phyloP scores from a whole-genome alignment of 2,113 vertebrate genomes.

The Burhinus bistriatus region DNA sequence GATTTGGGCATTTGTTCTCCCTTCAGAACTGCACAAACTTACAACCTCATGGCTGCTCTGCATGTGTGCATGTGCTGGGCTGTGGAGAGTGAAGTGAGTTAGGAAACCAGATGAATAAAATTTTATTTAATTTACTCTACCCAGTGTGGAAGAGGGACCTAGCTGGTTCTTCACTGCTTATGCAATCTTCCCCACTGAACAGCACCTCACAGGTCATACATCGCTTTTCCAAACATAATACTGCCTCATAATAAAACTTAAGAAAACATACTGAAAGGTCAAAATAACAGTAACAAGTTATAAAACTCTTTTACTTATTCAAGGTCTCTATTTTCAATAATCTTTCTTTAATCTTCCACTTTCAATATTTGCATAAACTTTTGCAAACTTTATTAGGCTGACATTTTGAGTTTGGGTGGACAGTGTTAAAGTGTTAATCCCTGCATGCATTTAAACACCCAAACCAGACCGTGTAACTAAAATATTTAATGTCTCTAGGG shows the following conservation, averaged over 20 bases:
- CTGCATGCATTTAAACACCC: conserved; percentile 1
- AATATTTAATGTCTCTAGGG: not conserved
- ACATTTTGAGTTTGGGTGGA: not conserved
- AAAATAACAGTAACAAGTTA: conserved; percentile 17
- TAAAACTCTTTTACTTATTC: conserved; percentile 4
- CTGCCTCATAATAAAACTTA: conserved; percentile 13
- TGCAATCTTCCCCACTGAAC: not conserved
- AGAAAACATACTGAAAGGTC: conserved; percentile 9
- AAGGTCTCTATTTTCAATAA: not conserved
- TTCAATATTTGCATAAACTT: conserved; percentile 24
- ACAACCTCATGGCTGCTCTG: not conserved
- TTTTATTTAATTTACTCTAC: not conserved
- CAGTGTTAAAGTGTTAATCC: conserved; percentile 21
- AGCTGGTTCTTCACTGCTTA: not conserved
- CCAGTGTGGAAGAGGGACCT: not conserved
- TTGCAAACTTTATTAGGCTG: conserved; percentile 8
- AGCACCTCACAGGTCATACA: not conserved
- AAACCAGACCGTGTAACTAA: not conserved
- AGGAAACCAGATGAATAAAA: not conserved
- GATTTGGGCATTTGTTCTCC: not conserved
- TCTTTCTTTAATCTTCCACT: not conserved
- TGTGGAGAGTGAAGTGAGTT: not conserved
- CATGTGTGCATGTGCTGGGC: not conserved
- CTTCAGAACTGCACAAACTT: not conserved
- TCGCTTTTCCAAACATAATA: not conserved